phyloP scores from a whole-genome alignment of 2,113 vertebrate genomes.

The Synchiropus splendidus region DNA sequence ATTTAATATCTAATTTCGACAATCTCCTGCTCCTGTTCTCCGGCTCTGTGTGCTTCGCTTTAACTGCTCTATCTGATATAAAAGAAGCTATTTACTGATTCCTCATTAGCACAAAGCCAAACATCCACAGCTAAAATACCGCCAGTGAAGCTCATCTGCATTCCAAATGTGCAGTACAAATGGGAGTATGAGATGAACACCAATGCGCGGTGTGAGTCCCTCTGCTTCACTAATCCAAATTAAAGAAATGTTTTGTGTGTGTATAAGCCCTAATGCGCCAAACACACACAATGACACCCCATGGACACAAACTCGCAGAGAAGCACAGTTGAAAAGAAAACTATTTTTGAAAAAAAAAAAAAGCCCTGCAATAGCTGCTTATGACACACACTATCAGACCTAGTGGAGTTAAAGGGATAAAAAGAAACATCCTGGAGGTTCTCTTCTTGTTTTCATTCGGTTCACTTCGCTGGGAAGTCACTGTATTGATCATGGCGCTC shows the following conservation, averaged over 20 bases:
- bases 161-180: conserved; percentile 48
- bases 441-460: too few species aligned
- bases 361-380: too few species aligned
- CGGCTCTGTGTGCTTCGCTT: conserved; percentile 28
- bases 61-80: conserved; percentile 18
- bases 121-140: conserved; percentile 34
- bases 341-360: too few species aligned
- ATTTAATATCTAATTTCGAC: conserved; percentile 20
- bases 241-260: conserved; percentile 38
- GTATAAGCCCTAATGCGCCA: conserved; percentile 1
- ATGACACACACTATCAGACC: not conserved
- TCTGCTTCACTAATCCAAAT: conserved; percentile 54
- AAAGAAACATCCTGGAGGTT: not conserved
- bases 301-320: conserved; percentile 3
- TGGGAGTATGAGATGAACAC: conserved; percentile 46
- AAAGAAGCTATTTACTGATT: conserved; percentile 33
- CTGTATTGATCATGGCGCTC: too few species aligned
- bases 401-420: not conserved
- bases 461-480: too few species aligned
- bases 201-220: conserved; percentile 27
- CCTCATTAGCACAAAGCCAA: conserved; percentile 55
- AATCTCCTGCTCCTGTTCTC: conserved; percentile 22
- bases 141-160: conserved; percentile 43
- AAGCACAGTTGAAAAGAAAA: not conserved
- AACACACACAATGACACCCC: conserved; percentile 9